A percentile compares a stretch with the other conserved stretches of the same genome.
Conservation (phyloP, 2,888 invertebrate species). For the Apotomis capreana region DNA sequence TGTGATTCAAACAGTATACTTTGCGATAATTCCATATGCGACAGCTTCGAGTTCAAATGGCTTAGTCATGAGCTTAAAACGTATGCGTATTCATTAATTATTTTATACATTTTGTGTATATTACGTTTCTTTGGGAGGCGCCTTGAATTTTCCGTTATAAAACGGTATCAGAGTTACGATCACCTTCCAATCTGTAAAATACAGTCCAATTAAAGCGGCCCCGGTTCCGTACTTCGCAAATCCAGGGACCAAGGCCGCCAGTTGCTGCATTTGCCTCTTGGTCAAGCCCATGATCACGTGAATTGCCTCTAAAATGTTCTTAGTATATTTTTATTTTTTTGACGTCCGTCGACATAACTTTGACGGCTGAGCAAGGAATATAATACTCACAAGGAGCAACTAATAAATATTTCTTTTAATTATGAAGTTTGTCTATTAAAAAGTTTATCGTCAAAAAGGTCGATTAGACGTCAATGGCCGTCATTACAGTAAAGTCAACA, state of each 20-base stretch:
- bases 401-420: no score
- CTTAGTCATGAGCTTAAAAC: no score
- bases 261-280: slow-evolving; percentile 84
- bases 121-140: slow-evolving; percentile 46
- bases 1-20: neutral
- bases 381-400: no score
- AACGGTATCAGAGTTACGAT: slow-evolving; percentile 87
- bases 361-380: neutral
- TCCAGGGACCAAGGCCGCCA: slow-evolving; percentile 76
- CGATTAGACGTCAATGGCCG: no score
- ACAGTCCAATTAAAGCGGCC: slow-evolving; percentile 81
- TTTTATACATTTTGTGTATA: slow-evolving; percentile 14
- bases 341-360: neutral
- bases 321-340: neutral
- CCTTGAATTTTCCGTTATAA: slow-evolving; percentile 86
- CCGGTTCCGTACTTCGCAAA: slow-evolving; percentile 83
- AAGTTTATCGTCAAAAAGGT: no score
- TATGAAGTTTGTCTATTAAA: no score
- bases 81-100: no score
- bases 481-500: no score
- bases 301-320: neutral
- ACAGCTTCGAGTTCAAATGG: no score
- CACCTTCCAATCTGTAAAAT: slow-evolving; percentile 90
- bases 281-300: slow-evolving; percentile 59
- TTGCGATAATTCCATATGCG: no score